Evolutionary conservation across 2,797 vertebrate genomes (phyloP), one percentile per base, ranked within the genome.

Genomic region (Bufotes viridis): DNA sequence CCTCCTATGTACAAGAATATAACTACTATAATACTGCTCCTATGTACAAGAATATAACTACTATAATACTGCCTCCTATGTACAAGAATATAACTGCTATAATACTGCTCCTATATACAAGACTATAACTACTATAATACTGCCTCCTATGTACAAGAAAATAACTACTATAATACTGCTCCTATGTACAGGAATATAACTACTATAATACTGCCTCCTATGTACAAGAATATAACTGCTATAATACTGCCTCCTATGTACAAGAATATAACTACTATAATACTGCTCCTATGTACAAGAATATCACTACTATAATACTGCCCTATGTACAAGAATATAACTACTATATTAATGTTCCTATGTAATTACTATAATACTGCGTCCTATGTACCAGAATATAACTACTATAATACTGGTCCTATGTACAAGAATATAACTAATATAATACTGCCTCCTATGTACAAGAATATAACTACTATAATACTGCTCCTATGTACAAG

Each of bases 11-110:
- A 65, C 63, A 65, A 61, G 60, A 61, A 61, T 61, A 61, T 61
- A 63, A 63, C 60, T 63, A 67, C 63, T 67, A 67, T 67, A 67
- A 67, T 67, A 67, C 22, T 67, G 63, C 63, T 24, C 63, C 63
- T 67, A 67, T 67, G n/a, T 67, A 67, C 63, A 67, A 67, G 63
- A 67, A 67, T 67, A 67, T 67, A 67, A 67, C 63, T 67, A 67
- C 63, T 69, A 69, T 69, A 69, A 69, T 69, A 69, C 67, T 69
- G 12, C 18, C 24, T 69, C 67, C 67, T 69, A 69, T 69, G n/a
- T 67, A 67, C 63, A 67, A 67, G 63, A 67, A 67, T 67, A 67
- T 67, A 67, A 67, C 63, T 63, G 22, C 61, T 63, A 63, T 63
- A 22, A 22, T 63, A 63, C 61, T 63, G 20, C 60, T 17, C 58